phyloP scores from a whole-genome alignment of 2,797 vertebrate genomes.

The Pogonophryne albipinna region DNA sequence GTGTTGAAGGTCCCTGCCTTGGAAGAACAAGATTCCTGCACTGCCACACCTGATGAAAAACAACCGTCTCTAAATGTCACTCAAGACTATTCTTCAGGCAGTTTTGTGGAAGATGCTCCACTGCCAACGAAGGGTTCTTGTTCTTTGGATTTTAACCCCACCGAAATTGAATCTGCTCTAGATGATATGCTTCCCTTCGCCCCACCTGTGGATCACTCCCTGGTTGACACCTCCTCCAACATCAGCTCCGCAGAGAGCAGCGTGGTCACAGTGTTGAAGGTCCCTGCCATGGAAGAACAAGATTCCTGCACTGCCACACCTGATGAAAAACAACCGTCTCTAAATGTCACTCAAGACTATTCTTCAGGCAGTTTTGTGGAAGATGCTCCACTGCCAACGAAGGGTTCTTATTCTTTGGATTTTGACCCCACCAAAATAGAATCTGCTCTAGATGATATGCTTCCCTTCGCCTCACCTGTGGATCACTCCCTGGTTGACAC shows the following conservation, averaged over 20 bases:
- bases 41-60: conserved; percentile 50
- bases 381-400: conserved; percentile 66
- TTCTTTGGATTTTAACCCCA: too few relatives aligned
- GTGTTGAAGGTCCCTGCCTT: conserved; percentile 39
- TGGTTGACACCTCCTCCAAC: conserved; percentile 66
- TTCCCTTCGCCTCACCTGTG: conserved; percentile 76
- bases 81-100: conserved; percentile 23
- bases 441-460: conserved; percentile 77
- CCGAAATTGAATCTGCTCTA: conserved; percentile 52
- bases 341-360: conserved; percentile 19
- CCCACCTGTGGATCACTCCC: conserved; percentile 78
- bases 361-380: conserved; percentile 43
- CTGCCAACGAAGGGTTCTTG: conserved; percentile 63
- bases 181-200: conserved; percentile 84
- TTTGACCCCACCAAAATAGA: conserved; percentile 46
- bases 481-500: conserved; percentile 80
- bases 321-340: conserved; percentile 41
- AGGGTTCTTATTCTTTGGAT: conserved; percentile 70
- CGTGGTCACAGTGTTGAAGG: conserved; percentile 73
- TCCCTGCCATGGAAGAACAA: background rate
- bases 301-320: conserved; percentile 33
- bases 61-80: background rate
- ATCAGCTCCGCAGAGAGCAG: conserved; percentile 80
- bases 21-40: conserved; percentile 23
- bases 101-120: conserved; percentile 68